Conservation (phyloP, 2,113 vertebrate species). For the Peromyscus polionotus region DNA sequence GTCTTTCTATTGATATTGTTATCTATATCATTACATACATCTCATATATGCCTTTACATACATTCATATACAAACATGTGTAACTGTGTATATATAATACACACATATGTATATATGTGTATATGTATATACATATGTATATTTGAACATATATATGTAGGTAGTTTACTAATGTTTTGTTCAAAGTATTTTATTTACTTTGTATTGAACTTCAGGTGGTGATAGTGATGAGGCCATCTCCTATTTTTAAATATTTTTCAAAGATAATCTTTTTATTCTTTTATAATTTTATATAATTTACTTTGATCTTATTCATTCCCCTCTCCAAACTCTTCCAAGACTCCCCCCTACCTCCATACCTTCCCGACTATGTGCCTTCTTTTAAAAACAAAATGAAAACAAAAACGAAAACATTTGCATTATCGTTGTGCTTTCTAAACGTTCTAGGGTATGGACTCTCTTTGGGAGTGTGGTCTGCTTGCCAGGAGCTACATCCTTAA, state of each 20-base stretch:
- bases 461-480: not conserved
- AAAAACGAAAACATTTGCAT: not conserved
- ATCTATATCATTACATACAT: not conserved
- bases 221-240: not conserved
- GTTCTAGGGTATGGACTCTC: not conserved
- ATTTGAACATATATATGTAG: not conserved
- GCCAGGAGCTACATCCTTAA: not conserved
- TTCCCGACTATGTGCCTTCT: not conserved
- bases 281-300: not conserved
- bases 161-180: not conserved
- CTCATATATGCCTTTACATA: not conserved
- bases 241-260: not conserved
- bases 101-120: not conserved
- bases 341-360: not conserved
- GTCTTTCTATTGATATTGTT: not conserved
- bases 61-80: not conserved
- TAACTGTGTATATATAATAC: not conserved
- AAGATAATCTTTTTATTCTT: not conserved
- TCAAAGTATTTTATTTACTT: conserved; percentile 20
- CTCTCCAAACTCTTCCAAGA: not conserved
- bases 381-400: not conserved
- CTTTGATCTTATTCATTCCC: not conserved
- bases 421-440: not conserved
- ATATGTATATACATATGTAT: not conserved
- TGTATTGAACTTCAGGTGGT: not conserved